These are phyloP conservation scores for Germaria angustata DNA, from an alignment of 2,888 invertebrate genomes.

Conservation along the genomic window DNA sequence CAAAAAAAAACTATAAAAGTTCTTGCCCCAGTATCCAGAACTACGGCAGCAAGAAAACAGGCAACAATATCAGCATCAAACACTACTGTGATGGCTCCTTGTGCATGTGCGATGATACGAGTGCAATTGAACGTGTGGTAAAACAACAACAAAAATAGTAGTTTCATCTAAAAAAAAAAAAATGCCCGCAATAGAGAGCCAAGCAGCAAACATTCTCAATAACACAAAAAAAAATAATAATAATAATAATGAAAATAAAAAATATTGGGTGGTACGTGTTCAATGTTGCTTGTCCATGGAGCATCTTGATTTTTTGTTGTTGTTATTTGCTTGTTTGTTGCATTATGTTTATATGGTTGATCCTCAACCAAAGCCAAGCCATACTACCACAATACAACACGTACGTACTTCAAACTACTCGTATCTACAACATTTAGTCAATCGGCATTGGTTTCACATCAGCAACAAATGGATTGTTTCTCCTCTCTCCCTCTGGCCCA, in stretches of 20 bases:
- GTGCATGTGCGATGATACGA: slow-evolving; percentile 30
- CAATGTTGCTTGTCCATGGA: slow-evolving; percentile 58
- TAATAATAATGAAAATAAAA: too few relatives aligned
- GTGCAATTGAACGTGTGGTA: slow-evolving; percentile 25
- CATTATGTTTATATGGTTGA: slow-evolving; percentile 54
- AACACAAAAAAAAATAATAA: slow-evolving; percentile 11
- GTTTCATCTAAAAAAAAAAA: not conserved
- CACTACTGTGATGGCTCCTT: slow-evolving; percentile 52
- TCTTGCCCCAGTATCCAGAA: slow-evolving; percentile 43
- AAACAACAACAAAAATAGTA: not conserved
- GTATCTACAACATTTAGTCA: slow-evolving; percentile 24
- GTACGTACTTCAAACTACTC: slow-evolving; percentile 14
- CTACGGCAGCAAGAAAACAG: slow-evolving; percentile 32
- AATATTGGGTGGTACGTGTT: slow-evolving; percentile 63
- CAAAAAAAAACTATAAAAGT: slow-evolving; percentile 36
- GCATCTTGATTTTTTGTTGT: slow-evolving; percentile 4
- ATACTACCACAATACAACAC: slow-evolving; percentile 31
- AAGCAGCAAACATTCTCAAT: slow-evolving; percentile 12
- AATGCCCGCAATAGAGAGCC: slow-evolving; percentile 33
- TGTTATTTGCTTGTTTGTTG: slow-evolving; percentile 22
- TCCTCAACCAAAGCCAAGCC: slow-evolving; percentile 38
- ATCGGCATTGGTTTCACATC: slow-evolving; percentile 52
- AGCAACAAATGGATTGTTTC: slow-evolving; percentile 51
- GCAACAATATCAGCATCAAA: slow-evolving; percentile 54
- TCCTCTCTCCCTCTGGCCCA: not conserved